These are phyloP conservation scores for Cetoscarus ocellatus DNA, from an alignment of 2,797 vertebrate genomes.

Conservation along the genomic window DNA sequence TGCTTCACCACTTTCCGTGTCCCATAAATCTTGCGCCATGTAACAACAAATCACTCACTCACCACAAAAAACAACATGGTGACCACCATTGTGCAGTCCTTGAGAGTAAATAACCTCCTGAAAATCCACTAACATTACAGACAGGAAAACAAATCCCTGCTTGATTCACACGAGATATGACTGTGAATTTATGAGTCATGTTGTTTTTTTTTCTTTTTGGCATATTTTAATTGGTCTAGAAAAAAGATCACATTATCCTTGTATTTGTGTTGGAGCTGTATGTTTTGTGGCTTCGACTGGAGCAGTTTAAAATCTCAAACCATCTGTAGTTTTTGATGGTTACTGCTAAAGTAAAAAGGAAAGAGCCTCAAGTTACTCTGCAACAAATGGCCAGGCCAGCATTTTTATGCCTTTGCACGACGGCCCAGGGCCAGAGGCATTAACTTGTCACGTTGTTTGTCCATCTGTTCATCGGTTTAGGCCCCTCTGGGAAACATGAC, in stretches of 20 bases:
- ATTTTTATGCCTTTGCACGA: constrained; percentile 3
- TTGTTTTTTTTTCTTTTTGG: not conserved
- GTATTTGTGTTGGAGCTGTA: no score
- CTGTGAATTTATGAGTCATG: no score
- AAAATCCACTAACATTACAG: not conserved
- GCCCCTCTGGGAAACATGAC: no score
- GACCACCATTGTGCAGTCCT: not conserved
- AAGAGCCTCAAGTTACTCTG: constrained; percentile 6
- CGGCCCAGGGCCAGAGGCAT: no score
- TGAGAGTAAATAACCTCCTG: not conserved
- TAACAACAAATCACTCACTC: not conserved
- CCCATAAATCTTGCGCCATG: not conserved
- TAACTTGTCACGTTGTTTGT: no score
- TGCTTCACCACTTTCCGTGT: not conserved
- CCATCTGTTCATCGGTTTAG: no score
- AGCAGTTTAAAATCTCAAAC: not conserved
- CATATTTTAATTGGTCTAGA: not conserved
- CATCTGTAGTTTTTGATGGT: not conserved
- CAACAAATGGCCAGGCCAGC: constrained; percentile 13
- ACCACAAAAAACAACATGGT: not conserved
- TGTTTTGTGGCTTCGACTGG: not conserved
- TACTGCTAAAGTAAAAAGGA: not conserved
- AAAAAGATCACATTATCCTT: no score
- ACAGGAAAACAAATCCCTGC: not conserved
- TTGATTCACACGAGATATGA: no score